Conservation (phyloP, 1,140 invertebrate genomes). For the Odontomachus brunneus region DNA sequence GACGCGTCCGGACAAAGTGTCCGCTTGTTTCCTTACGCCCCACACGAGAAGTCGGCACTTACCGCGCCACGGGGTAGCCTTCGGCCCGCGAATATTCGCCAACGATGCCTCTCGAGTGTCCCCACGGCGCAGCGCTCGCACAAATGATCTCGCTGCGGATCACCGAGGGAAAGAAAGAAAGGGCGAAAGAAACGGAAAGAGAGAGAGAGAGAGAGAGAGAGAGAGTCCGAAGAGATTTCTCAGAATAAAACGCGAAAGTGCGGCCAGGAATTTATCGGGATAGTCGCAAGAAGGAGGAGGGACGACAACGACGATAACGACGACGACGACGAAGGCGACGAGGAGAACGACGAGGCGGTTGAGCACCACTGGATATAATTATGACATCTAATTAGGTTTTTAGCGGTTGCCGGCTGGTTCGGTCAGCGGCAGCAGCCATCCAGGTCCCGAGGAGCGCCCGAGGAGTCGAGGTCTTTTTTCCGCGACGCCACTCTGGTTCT, state of each 20-base stretch:
- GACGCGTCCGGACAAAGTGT: neutral
- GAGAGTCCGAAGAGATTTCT: neutral
- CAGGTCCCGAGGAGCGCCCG: conserved; percentile 58
- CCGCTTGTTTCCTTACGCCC: conserved; percentile 5
- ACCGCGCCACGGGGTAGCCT: conserved; percentile 33
- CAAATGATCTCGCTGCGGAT: conserved; percentile 14
- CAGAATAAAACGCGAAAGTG: conserved; percentile 13
- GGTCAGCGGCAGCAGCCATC: conserved; percentile 68
- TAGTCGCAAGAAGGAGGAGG: too few species aligned
- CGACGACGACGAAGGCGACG: too few species aligned
- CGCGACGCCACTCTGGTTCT: conserved; percentile 67
- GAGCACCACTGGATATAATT: conserved; percentile 83
- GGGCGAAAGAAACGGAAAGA: neutral
- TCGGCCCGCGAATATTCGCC: conserved; percentile 28
- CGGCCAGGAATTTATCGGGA: neutral
- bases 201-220: neutral
- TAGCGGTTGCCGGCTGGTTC: conserved; percentile 79
- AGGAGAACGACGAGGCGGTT: conserved; percentile 57
- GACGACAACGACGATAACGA: neutral
- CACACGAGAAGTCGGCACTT: conserved; percentile 21
- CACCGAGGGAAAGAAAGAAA: neutral
- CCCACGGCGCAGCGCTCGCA: conserved; percentile 25
- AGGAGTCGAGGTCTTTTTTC: conserved; percentile 79
- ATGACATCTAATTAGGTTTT: conserved; percentile 85
- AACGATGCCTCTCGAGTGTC: conserved; percentile 21